Percentiles rank a stretch among this genome's conserved stretches.
Evolutionary conservation across 1,140 invertebrate genomes (phyloP).

Genomic region (Conopomorpha cramerella): DNA sequence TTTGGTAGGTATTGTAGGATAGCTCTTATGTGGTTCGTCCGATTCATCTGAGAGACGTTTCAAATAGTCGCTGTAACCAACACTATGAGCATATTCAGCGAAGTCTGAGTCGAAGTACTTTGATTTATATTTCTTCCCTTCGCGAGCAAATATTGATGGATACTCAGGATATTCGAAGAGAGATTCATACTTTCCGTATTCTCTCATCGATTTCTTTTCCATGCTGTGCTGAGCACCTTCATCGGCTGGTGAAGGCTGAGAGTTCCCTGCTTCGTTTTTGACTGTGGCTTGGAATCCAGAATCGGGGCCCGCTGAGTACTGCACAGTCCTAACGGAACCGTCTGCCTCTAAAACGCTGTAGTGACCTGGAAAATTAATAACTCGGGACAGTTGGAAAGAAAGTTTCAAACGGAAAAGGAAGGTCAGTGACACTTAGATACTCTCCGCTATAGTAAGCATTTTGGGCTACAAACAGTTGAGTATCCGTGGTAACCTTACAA

Average conservation of each 20-base stretch:
- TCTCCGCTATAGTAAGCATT: no score
- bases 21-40: neutral
- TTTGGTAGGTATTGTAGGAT: no score
- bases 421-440: no score
- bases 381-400: no score
- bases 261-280: constrained; percentile 22
- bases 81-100: neutral
- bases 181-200: no score
- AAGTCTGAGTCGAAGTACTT: neutral
- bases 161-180: neutral
- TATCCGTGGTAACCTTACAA: no score
- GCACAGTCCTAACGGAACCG: constrained; percentile 49
- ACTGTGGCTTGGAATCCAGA: constrained; percentile 38
- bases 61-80: neutral
- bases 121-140: neutral
- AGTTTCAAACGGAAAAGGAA: no score
- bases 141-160: neutral
- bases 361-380: constrained; percentile 29
- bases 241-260: constrained; percentile 3
- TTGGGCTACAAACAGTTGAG: no score
- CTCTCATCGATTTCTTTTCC: constrained; percentile 36
- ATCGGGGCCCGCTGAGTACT: constrained; percentile 50
- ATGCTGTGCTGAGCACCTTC: constrained; percentile 12
- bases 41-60: neutral
- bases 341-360: constrained; percentile 56